These are phyloP conservation scores for Pachyrhynchus sulphureomaculatus DNA, from an alignment of 1,140 invertebrate genomes.

Conservation along the genomic window DNA sequence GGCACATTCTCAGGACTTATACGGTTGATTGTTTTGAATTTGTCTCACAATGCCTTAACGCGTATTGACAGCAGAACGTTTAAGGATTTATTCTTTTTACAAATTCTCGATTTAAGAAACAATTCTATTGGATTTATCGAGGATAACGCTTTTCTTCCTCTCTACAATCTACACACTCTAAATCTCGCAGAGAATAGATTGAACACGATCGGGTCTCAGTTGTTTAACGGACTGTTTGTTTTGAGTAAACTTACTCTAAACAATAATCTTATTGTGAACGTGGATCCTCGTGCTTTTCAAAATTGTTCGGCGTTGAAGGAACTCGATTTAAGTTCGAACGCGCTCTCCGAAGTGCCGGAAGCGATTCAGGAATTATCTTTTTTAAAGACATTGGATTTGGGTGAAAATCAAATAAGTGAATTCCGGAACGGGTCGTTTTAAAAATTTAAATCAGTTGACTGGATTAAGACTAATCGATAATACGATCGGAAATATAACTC, in stretches of 20 bases:
- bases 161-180: constrained; percentile 84
- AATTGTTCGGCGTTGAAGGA: constrained; percentile 90
- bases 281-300: constrained; percentile 82
- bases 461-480: constrained; percentile 84
- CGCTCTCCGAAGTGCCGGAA: constrained; percentile 75
- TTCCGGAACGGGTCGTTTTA: constrained; percentile 81
- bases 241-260: constrained; percentile 81
- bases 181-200: constrained; percentile 84
- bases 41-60: constrained; percentile 81
- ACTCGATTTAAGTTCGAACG: constrained; percentile 84
- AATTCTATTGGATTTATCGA: constrained; percentile 85
- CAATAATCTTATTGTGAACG: constrained; percentile 77
- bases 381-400: constrained; percentile 82
- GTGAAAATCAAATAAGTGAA: constrained; percentile 80
- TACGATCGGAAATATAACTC: constrained; percentile 79
- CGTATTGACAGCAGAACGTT: constrained; percentile 81
- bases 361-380: constrained; percentile 79
- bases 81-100: constrained; percentile 82
- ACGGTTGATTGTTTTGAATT: constrained; percentile 78
- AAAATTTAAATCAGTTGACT: constrained; percentile 80
- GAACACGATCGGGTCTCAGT: constrained; percentile 75
- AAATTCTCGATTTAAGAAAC: constrained; percentile 83
- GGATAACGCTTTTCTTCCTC: constrained; percentile 80
- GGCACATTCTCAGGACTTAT: constrained; percentile 82
- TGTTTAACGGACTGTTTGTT: constrained; percentile 84